Percentiles rank a stretch among this genome's conserved stretches.
Conservation (phyloP, 2,888 invertebrate species). For the Epinotia demarniana region DNA sequence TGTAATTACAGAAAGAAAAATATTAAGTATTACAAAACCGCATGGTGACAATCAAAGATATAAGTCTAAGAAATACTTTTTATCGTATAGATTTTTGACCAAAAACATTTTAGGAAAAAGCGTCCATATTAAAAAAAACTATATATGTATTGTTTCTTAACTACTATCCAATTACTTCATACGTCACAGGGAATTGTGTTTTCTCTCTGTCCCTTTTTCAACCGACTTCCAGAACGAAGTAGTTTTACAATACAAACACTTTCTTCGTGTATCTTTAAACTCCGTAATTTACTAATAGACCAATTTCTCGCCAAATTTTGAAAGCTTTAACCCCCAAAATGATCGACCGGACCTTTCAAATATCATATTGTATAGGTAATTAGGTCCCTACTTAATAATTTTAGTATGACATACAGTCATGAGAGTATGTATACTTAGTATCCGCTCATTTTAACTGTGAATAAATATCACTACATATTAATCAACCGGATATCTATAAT, state of each 20-base stretch:
- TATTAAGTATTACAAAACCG: background rate
- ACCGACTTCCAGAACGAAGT: too few species aligned
- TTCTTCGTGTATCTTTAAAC: too few species aligned
- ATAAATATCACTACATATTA: background rate
- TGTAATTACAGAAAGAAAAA: conserved; percentile 8
- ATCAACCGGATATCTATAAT: background rate
- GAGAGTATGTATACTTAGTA: background rate
- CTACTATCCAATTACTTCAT: too few species aligned
- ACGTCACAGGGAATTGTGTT: too few species aligned
- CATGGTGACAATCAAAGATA: background rate
- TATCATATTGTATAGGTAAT: background rate
- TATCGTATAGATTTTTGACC: too few species aligned
- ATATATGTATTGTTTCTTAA: too few species aligned
- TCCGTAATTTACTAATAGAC: too few species aligned
- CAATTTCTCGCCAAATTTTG: background rate
- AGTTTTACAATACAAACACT: background rate
- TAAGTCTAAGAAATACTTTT: background rate
- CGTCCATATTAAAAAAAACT: too few species aligned
- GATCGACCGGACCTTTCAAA: background rate
- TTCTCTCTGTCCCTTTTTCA: too few species aligned
- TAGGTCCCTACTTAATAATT: background rate
- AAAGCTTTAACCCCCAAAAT: background rate
- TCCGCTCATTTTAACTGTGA: background rate
- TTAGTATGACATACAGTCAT: background rate
- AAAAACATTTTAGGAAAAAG: too few species aligned